These are phyloP conservation scores for Pterostichus madidus DNA, from an alignment of 2,888 invertebrate genomes.

Conservation along the genomic window DNA sequence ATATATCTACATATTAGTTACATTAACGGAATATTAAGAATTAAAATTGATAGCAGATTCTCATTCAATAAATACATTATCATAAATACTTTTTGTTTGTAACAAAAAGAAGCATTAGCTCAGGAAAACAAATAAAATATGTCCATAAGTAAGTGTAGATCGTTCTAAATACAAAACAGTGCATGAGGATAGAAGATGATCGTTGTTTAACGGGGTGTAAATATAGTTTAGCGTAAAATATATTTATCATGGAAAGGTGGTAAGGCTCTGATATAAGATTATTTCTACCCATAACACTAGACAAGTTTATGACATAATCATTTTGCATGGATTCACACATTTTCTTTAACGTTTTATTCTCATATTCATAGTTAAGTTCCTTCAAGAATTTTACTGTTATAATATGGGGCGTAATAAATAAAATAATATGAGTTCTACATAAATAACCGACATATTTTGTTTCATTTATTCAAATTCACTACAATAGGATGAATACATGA, in stretches of 20 bases:
- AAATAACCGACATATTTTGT: too few relatives aligned
- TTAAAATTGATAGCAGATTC: constrained; percentile 3
- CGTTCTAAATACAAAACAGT: constrained; percentile 1
- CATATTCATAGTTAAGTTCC: too few relatives aligned
- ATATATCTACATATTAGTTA: constrained; percentile 10
- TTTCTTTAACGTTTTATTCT: constrained; percentile 4
- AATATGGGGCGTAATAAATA: neutral
- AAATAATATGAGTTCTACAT: too few relatives aligned
- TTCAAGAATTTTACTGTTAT: too few relatives aligned
- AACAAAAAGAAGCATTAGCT: constrained; percentile 29
- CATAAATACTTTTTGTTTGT: constrained; percentile 12
- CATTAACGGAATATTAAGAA: constrained; percentile 5
- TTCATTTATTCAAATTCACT: too few relatives aligned
- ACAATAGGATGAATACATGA: too few relatives aligned
- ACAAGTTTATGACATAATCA: constrained; percentile 25
- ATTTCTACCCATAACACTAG: constrained; percentile 24
- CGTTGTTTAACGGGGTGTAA: constrained; percentile 26
- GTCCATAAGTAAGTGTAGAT: constrained; percentile 3
- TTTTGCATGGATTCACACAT: constrained; percentile 21
- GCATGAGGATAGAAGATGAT: constrained; percentile 1
- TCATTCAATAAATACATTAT: neutral
- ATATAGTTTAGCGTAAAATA: constrained; percentile 34
- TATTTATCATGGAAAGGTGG: constrained; percentile 30
- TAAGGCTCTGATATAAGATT: constrained; percentile 34
- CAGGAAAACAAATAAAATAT: constrained; percentile 30